Evolutionary conservation across 2,797 vertebrate genomes (phyloP), one percentile per base, ranked within the genome.

Genomic region (Crenichthys baileyi): DNA sequence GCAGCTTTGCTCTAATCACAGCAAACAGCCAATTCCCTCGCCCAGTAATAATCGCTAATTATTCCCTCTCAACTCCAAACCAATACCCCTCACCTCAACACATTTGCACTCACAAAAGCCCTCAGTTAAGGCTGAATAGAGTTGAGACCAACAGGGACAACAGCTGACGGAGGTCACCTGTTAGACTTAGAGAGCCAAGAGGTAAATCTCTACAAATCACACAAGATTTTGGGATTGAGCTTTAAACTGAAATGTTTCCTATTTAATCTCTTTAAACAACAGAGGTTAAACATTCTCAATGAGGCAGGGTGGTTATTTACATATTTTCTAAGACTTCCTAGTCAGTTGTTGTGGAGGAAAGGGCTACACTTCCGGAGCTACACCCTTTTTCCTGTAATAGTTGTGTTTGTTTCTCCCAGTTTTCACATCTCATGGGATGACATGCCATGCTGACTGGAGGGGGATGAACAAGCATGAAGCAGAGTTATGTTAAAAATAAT

Each of bases 41-140:
- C 89, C 86, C 71, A 79, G 88, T 85, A 90, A 90, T 91, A 91
- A 92, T 90, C 89, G 86, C 86, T 91, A 85, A 91, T 92, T 88
- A 92, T 88, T 85, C 84, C 79, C 67, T 84, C 85, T 88, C 68
- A 80, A 82, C 76, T 39, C 73, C 63, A 85, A 72, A 78, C 76
- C 70, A 78, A 60, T 56, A 68, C 31, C 68, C 75, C 76, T 56
- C 26, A 48, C 41, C 67, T 48, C 56, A 56, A 63, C 71, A 58
- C 67, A 44, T 22, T 76, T 22, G 61, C 24, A 61, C 4, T 4
- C 73, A 74, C 75, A 80, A 26, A 70, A 75, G 71, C 53, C 29
- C 29, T 1, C 29, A 7, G 75, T 73, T 81, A 16, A 82, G 70
- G 75, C 87, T 82, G 75, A 67, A 89, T 84, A 50, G 81, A 60